These are phyloP conservation scores for Yponomeuta malinellus DNA, from an alignment of 2,888 invertebrate species.

Conservation along the genomic window DNA sequence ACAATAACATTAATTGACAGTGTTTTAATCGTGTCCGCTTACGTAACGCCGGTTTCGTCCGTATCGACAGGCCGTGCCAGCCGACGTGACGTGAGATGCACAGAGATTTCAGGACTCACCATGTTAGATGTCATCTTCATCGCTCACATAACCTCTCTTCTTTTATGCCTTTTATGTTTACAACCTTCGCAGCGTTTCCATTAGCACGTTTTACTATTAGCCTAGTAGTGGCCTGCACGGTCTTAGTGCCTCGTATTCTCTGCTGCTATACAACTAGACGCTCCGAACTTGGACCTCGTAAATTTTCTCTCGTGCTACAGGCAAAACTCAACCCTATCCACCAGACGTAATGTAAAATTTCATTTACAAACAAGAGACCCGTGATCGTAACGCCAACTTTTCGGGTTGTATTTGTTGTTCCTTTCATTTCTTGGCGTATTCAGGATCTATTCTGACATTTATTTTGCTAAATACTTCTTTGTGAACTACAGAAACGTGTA, in stretches of 20 bases:
- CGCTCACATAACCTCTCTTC: neutral
- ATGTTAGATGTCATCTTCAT: neutral
- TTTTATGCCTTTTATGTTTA: neutral
- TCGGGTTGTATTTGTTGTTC: constrained; percentile 9
- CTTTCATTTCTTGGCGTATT: neutral
- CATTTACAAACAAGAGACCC: neutral
- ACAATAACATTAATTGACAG: constrained; percentile 33
- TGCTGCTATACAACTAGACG: constrained; percentile 2
- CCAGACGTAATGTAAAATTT: neutral
- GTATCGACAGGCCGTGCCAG: constrained; percentile 44
- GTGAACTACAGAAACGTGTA: neutral
- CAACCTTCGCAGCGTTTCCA: neutral
- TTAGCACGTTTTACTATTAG: neutral
- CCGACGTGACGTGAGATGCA: constrained; percentile 6
- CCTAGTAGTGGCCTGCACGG: neutral
- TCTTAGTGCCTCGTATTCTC: neutral
- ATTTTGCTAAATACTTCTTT: neutral
- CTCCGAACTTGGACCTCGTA: neutral
- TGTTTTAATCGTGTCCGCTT: constrained; percentile 50
- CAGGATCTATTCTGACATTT: neutral
- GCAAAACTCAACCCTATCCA: neutral
- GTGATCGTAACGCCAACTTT: neutral
- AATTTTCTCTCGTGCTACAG: neutral
- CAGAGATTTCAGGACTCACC: neutral
- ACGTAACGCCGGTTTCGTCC: constrained; percentile 57